Evolutionary conservation across 1,140 invertebrate genomes (phyloP), one percentile per base, ranked within the genome.

Genomic region (Oreohelix idahoensis): DNA sequence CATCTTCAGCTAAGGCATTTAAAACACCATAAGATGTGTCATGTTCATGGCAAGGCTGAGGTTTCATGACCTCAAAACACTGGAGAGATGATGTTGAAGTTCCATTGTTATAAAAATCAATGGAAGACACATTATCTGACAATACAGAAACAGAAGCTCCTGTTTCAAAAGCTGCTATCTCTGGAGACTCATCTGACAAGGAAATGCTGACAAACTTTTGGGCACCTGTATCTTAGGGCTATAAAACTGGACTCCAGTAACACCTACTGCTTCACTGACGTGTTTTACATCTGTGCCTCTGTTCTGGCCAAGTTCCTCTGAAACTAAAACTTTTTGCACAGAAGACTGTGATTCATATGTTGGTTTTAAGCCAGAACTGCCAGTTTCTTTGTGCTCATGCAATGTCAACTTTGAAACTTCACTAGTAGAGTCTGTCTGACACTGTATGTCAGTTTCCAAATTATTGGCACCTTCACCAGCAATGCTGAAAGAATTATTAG

Each of bases 1-100:
- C 63, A 66, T 8, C 17, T 10, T 32, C n/a, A 66, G 10, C 17
- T 32, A 8, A 5, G 32, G 77, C 17, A 63, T 0, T 20, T 8
- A 49, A 38, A 0, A 15, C 35, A 29, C 29, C 23, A 35, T 81
- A 11, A 49, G 63, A 70, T n/a, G 10, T 71, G 69, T 39, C 36
- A 8, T 36, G 2, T 39, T 53, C 58, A 79, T 38, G 77, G n/a
- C 39, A 49, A 29, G 79, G 79, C 80, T 82, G 45, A 35, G 80
- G 80, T 42, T 82, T 82, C 11, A 71, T 75, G n/a, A 82, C 45
- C 58, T 82, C 80, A 75, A 82, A 82, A 75, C 45, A 82, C 51
- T 74, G 36, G 53, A n/a, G 2, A 36, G 58, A 63, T 45, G 42
- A 20, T 15, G 53, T 13, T 53, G 45, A 42, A 70, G 35, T 5